Base-by-base conservation (phyloP, 2,113 vertebrate genomes). In the Centropristis striata region DNA sequence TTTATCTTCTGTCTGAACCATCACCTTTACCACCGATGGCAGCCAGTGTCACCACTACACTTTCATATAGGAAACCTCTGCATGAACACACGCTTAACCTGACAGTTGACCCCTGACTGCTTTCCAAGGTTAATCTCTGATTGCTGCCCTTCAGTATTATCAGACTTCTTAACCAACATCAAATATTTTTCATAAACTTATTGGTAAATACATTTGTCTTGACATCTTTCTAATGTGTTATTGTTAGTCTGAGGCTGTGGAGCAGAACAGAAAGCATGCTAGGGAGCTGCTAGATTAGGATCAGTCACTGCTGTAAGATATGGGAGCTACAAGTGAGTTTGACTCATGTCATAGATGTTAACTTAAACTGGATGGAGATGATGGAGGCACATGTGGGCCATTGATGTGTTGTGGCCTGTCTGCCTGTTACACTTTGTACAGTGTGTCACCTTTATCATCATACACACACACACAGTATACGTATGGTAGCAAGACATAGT, bases 21-120 rank as follows among this genome's bases (percentile, higher is more conserved):
- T 47, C 64, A 77, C 72, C 59, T 83, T 61, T 59, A 71, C 41
- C 47, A 50, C 65, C 61, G 72, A 75, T 16, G 5, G 16, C 54
- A 58, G 47, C 66, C 73, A 57, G 0, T 27, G 44, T 74, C 72
- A 72, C 46, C 12, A 10, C 54, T 55, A 13, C 21, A 42, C 23
- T 70, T 68, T 74, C 25, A 53, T 64, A 74, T 21, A 59, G 54
- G 74, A 68, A 85, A 27, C 44, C 36, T 53, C 12, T 10, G 2
- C 20, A 64, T 25, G 18, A 54, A 47, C 42, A 16, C 50, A 27
- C 4, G 20, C 36, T 42, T 11, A 53, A 47, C 32, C 8, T 36
- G 37, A 8, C 60, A 36, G 37, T 80, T 70, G 14, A 69, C n/a
- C 21, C 2, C 0, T 28, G 23, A 57, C 59, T 61, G 60, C 42